Conservation (phyloP, 2,113 vertebrate species). For the Orientallactaga bullata region DNA sequence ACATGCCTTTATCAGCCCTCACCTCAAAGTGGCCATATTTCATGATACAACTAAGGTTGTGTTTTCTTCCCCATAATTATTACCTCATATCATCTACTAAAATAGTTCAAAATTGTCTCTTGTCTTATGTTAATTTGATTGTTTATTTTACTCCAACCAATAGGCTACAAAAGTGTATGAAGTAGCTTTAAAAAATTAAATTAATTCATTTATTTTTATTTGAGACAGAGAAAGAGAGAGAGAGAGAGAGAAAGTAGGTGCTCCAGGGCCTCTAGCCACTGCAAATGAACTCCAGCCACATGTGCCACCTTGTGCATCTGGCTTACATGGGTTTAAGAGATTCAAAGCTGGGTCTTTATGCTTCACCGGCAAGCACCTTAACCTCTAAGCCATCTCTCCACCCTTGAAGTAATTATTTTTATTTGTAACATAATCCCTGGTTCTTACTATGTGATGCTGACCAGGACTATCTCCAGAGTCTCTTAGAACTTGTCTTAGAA, state of each 20-base stretch:
- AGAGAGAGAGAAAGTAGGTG: no score
- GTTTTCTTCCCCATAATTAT: not conserved
- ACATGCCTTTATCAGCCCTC: no score
- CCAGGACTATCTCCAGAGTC: not conserved
- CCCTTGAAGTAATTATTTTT: slow-evolving; percentile 28
- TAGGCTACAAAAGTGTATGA: not conserved
- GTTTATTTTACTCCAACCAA: not conserved
- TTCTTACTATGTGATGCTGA: not conserved
- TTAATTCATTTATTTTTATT: no score
- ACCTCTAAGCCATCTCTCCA: no score
- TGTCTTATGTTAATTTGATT: not conserved
- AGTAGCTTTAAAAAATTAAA: no score
- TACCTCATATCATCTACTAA: not conserved
- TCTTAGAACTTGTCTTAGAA: slow-evolving; percentile 30
- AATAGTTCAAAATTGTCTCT: not conserved
- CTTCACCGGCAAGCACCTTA: no score
- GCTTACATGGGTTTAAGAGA: no score
- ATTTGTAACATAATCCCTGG: not conserved
- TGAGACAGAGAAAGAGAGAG: no score
- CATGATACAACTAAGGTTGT: not conserved
- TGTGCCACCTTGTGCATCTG: no score
- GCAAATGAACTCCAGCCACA: no score
- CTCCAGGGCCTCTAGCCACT: no score
- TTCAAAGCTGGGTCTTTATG: no score
- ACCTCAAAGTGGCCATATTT: not conserved